Evolutionary conservation across 2,113 vertebrate genomes (phyloP).

Genomic region (Gallinago media): DNA sequence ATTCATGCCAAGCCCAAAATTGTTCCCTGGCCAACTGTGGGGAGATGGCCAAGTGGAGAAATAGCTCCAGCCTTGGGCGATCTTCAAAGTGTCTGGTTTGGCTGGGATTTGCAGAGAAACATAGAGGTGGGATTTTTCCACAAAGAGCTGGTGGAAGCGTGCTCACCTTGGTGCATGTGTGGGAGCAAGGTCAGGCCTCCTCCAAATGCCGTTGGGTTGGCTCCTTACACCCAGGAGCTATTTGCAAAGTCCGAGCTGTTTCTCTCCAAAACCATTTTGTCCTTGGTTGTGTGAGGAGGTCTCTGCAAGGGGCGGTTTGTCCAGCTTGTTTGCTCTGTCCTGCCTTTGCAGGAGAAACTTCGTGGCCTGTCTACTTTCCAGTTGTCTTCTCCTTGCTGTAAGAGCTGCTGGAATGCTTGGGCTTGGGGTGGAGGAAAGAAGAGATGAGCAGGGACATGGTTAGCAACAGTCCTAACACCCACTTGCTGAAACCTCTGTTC

Average conservation of each 20-base stretch:
- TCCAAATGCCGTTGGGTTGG: rapidly evolving
- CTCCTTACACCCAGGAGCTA: not conserved
- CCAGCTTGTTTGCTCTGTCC: not conserved
- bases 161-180: rapidly evolving
- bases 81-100: not conserved
- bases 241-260: not conserved
- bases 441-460: not conserved
- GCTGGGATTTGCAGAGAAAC: not conserved
- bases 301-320: not conserved
- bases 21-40: not conserved
- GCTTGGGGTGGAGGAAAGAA: not conserved
- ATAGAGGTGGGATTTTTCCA: not conserved
- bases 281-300: not conserved
- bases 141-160: not conserved
- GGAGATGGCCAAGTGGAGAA: not conserved
- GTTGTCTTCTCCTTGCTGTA: not conserved
- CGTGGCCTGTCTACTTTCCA: not conserved
- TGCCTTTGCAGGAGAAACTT: not conserved
- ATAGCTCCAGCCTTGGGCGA: not conserved
- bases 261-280: not conserved
- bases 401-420: not conserved
- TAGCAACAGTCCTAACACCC: not conserved
- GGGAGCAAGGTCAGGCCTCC: not conserved
- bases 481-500: not conserved
- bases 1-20: not conserved